phyloP scores from a whole-genome alignment of 2,113 vertebrate species.

The Ondatra zibethicus region DNA sequence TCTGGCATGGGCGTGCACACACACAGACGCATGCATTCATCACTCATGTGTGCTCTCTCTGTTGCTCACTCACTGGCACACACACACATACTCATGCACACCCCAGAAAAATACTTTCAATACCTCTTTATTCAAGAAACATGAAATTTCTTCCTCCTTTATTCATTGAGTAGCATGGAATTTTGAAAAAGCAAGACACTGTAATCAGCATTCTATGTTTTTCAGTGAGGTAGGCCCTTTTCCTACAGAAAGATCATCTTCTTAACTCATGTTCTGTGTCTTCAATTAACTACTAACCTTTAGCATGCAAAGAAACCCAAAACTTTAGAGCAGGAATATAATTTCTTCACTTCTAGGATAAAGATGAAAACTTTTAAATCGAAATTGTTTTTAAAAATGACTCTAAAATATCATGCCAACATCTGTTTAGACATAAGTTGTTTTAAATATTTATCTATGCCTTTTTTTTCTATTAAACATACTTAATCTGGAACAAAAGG shows the following conservation, averaged over 20 bases:
- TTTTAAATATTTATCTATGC: neutral
- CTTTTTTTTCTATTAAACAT: slow-evolving; percentile 7
- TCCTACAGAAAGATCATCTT: neutral
- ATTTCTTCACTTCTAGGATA: neutral
- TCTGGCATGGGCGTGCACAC: neutral
- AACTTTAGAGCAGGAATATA: slow-evolving; percentile 1
- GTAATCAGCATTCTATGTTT: slow-evolving; percentile 21
- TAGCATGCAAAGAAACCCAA: slow-evolving; percentile 8
- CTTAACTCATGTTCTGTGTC: slow-evolving; percentile 37
- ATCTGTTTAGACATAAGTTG: neutral
- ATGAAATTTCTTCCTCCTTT: neutral
- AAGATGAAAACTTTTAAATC: neutral
- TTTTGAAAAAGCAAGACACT: slow-evolving; percentile 4
- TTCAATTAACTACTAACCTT: neutral
- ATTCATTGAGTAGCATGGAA: neutral
- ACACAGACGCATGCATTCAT: neutral
- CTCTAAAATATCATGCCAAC: neutral
- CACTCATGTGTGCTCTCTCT: too few relatives aligned
- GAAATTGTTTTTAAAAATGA: slow-evolving; percentile 5
- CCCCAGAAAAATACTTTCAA: neutral
- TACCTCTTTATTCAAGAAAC: neutral
- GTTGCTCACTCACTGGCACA: neutral
- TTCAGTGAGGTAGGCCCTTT: neutral
- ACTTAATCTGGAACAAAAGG: neutral
- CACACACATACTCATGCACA: neutral